Evolutionary conservation across 2,113 vertebrate genomes (phyloP).

Genomic region (Rhinogobius similis): DNA sequence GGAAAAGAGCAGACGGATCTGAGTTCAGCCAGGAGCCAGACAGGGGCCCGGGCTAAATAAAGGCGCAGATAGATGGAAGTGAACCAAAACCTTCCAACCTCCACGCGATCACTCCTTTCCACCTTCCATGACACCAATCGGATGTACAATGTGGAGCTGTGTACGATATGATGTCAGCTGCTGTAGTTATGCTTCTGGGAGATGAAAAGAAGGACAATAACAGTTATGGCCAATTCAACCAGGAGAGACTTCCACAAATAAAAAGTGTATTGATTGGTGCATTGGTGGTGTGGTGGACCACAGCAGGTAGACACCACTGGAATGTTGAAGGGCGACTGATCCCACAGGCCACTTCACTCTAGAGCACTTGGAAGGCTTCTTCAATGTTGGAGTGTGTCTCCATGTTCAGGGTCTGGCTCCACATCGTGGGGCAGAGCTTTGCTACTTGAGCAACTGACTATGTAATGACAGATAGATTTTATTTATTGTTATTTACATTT

Average conservation of each 20-base stretch:
- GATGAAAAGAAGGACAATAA: neutral
- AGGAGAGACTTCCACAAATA: neutral
- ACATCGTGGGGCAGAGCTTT: too few relatives aligned
- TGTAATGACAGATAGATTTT: too few relatives aligned
- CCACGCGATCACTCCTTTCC: constrained; percentile 60
- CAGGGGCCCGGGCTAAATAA: constrained; percentile 80
- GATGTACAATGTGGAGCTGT: constrained; percentile 18
- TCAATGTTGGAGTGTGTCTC: too few relatives aligned
- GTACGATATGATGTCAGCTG: neutral
- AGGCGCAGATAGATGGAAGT: constrained; percentile 78
- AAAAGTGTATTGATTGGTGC: neutral
- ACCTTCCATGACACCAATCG: constrained; percentile 44
- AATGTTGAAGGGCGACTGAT: neutral
- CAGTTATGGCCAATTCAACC: neutral
- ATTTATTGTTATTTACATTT: too few relatives aligned
- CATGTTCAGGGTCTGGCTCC: too few relatives aligned
- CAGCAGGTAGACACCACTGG: neutral
- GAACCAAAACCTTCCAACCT: constrained; percentile 63
- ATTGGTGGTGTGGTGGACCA: neutral
- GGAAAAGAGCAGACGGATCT: constrained; percentile 86
- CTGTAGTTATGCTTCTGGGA: neutral
- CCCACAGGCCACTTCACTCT: too few relatives aligned
- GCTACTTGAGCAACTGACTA: too few relatives aligned
- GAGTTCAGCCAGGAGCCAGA: constrained; percentile 73
- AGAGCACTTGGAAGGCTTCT: too few relatives aligned